Evolutionary conservation across 2,888 invertebrate genomes (phyloP), one percentile per base, ranked within the genome.

Genomic region (Drosophila villosipedis): DNA sequence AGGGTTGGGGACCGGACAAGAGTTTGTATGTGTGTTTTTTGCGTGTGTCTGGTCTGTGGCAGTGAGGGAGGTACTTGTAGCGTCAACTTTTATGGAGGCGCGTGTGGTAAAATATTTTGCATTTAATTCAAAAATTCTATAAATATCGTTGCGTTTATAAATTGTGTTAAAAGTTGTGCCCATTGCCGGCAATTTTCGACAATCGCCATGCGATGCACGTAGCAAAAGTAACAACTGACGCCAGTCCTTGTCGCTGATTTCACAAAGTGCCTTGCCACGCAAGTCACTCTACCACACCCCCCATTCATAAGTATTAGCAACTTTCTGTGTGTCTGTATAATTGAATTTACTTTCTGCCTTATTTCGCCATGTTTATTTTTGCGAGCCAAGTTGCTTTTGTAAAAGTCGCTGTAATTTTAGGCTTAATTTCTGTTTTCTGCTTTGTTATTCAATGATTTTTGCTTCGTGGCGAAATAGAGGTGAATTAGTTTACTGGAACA

Each of bases 61-160:
- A 47, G 22, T 3, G 14, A 7, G 47, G n/a, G 35, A 9, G 2
- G 57, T 12, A 47, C 47, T 54, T 69, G 69, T 35, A 41, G 64
- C 49, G 50, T 66, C 81, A 85, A 83, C 83, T 85, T 85, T 83
- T 80, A 49, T 74, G 82, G 78, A 60, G 73, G 74, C 79, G 58
- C 53, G 61, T 66, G 65, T 72, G 72, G 16, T 50, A 47, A 43
- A 69, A 53, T 66, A 57, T 80, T 84, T 80, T 68, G 68, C 78
- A 82, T 76, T 83, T 85, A 88, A 85, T 88, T 85, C 86, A 83
- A 72, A 85, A 82, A 83, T 88, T 85, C 89, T 85, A 88, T 88
- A 88, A 85, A 85, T 85, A 88, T 76, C 80, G 75, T 71, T 83
- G 84, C 85, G 77, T 75, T 84, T 83, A 84, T 84, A 88, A 84